Percentiles rank a stretch among this genome's conserved stretches.
phyloP scores from a whole-genome alignment of 2,797 vertebrate species.

The Clarias laeviceps region DNA sequence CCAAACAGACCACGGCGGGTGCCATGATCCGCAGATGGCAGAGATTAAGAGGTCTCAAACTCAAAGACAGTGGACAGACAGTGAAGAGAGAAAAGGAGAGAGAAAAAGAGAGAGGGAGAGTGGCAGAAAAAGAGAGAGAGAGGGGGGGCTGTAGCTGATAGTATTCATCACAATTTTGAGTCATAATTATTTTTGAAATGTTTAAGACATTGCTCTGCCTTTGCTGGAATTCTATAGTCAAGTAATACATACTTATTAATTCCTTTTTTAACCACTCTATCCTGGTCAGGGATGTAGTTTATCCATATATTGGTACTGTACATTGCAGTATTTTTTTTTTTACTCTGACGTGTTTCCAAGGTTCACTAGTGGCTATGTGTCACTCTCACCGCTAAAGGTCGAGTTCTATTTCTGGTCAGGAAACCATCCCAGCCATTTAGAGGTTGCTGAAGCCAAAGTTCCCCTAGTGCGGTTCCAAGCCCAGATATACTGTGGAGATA shows the following conservation, averaged over 20 bases:
- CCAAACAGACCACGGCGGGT: conserved; percentile 25
- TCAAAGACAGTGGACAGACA: conserved; percentile 43
- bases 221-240: too few relatives aligned
- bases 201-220: not conserved
- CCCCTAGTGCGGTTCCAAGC: too few relatives aligned
- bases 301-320: not conserved
- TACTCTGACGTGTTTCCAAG: too few relatives aligned
- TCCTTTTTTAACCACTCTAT: not conserved
- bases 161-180: not conserved
- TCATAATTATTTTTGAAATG: not conserved
- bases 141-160: not conserved
- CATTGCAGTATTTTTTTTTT: not conserved
- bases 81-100: conserved; percentile 11
- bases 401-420: too few relatives aligned
- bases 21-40: conserved; percentile 50
- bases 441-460: too few relatives aligned
- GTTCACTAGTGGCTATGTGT: too few relatives aligned
- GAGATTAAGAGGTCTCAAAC: conserved; percentile 50
- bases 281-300: not conserved
- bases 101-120: not conserved
- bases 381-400: too few relatives aligned
- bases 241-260: too few relatives aligned
- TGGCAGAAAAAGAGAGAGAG: not conserved
- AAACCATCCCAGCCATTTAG: too few relatives aligned
- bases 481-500: too few relatives aligned